Conservation (phyloP, 2,888 invertebrate species). For the Lymantria dispar region DNA sequence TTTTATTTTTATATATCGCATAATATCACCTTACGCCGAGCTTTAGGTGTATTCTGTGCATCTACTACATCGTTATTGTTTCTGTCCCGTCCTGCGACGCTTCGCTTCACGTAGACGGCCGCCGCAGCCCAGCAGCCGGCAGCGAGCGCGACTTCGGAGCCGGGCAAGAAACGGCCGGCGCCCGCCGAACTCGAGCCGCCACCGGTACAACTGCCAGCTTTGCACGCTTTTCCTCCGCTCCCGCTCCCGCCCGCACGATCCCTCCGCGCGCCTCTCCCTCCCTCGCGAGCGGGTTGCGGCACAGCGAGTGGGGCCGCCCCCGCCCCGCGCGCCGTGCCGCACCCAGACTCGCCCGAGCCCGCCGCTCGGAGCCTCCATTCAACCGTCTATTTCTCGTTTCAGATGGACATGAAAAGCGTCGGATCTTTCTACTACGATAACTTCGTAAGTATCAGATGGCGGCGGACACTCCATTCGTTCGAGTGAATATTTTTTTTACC, state of each 20-base stretch:
- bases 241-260: constrained; percentile 59
- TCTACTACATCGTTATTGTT: constrained; percentile 83
- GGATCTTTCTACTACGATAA: constrained; percentile 98
- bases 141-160: constrained; percentile 87
- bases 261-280: constrained; percentile 50
- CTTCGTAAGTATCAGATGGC: constrained; percentile 90
- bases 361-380: constrained; percentile 48
- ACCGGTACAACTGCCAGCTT: constrained; percentile 93
- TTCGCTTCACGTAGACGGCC: constrained; percentile 82
- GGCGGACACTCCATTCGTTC: constrained; percentile 1
- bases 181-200: constrained; percentile 85
- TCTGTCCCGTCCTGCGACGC: constrained; percentile 82
- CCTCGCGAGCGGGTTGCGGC: constrained; percentile 49
- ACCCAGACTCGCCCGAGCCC: constrained; percentile 49
- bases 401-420: constrained; percentile 98
- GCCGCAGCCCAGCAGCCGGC: constrained; percentile 84
- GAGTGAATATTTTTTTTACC: background rate
- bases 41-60: constrained; percentile 83
- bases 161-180: constrained; percentile 97
- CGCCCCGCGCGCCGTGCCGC: constrained; percentile 49
- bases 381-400: constrained; percentile 84
- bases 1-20: constrained; percentile 79
- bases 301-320: constrained; percentile 61
- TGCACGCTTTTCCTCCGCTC: constrained; percentile 83
- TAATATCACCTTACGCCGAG: constrained; percentile 80